A percentile compares a stretch with the other conserved stretches of the same genome.
These are phyloP conservation scores for Plutella xylostella DNA, from an alignment of 2,888 invertebrate genomes.

Conservation along the genomic window DNA sequence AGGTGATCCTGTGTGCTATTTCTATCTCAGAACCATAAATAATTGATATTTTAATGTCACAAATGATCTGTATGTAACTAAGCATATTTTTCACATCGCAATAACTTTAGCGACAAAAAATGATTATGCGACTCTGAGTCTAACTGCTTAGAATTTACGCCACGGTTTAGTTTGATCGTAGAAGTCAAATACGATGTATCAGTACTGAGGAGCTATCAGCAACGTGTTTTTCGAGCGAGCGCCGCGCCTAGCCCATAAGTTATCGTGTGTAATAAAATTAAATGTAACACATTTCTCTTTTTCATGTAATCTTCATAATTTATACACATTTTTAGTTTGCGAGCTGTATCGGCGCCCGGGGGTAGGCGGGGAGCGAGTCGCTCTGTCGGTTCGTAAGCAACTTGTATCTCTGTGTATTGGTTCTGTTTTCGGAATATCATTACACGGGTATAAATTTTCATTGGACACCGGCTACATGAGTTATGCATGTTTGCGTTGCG, in stretches of 20 bases:
- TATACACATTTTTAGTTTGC: slow-evolving; percentile 65
- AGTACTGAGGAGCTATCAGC: slow-evolving; percentile 27
- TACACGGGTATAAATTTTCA: slow-evolving; percentile 32
- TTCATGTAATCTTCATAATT: slow-evolving; percentile 68
- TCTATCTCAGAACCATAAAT: slow-evolving; percentile 63
- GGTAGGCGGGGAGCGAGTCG: too few relatives aligned
- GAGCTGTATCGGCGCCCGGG: slow-evolving; percentile 51
- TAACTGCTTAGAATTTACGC: too few relatives aligned
- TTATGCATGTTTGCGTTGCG: slow-evolving; percentile 28
- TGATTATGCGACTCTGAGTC: too few relatives aligned
- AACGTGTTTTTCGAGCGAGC: slow-evolving; percentile 58
- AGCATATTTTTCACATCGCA: too few relatives aligned
- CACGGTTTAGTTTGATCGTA: too few relatives aligned
- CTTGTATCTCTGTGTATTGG: too few relatives aligned
- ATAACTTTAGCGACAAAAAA: too few relatives aligned
- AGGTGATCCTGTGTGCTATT: slow-evolving; percentile 40
- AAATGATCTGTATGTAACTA: slow-evolving; percentile 66
- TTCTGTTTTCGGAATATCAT: slow-evolving; percentile 31
- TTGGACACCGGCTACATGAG: slow-evolving; percentile 25
- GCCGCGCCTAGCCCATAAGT: slow-evolving; percentile 61
- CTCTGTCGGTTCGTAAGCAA: too few relatives aligned
- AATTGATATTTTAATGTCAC: slow-evolving; percentile 69
- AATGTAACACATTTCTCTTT: slow-evolving; percentile 70
- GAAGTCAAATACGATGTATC: too few relatives aligned
- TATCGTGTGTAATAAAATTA: slow-evolving; percentile 69